Conservation (phyloP, 2,797 vertebrate species). For the Babyrousa celebensis region DNA sequence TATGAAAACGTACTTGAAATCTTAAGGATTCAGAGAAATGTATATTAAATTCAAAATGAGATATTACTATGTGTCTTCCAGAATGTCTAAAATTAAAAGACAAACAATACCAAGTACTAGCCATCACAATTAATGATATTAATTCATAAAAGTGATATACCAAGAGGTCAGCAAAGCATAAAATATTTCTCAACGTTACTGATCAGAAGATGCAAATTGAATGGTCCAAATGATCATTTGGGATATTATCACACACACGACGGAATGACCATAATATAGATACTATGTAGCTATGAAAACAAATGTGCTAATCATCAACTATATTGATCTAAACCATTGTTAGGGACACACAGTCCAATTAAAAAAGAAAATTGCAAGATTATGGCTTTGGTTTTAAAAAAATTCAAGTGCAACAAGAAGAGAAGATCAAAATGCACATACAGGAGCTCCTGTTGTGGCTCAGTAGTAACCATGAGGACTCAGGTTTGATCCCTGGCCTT, state of each 20-base stretch:
- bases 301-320: background rate
- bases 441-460: too few relatives aligned
- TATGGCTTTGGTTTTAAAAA: background rate
- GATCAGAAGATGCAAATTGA: background rate
- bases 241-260: background rate
- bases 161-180: background rate
- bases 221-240: background rate
- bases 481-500: too few relatives aligned
- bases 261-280: background rate
- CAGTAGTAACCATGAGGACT: too few relatives aligned
- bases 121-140: background rate
- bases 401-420: background rate
- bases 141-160: background rate
- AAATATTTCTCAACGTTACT: background rate
- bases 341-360: background rate
- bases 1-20: background rate
- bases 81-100: slow-evolving; percentile 1
- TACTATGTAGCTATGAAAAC: background rate
- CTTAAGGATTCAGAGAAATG: background rate
- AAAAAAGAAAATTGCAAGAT: background rate
- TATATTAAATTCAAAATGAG: background rate
- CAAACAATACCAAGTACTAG: background rate
- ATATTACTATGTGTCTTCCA: background rate
- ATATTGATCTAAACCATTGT: background rate
- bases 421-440: background rate